Evolutionary conservation across 2,113 vertebrate species (phyloP).

Genomic region (Dicaeum eximium): DNA sequence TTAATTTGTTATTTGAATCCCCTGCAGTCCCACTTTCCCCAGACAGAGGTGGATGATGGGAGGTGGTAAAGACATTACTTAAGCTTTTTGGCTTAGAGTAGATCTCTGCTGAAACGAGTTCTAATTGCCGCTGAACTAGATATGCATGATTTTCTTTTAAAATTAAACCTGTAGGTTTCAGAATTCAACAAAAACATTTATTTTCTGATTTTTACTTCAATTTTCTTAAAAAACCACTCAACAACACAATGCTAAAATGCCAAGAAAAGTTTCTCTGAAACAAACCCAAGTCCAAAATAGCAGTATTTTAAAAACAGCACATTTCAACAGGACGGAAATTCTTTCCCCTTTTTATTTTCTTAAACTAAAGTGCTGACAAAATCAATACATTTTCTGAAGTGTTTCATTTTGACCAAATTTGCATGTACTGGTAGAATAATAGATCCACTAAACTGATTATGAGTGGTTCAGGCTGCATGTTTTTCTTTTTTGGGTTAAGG

Average conservation of each 20-base stretch:
- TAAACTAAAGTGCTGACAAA: constrained; percentile 1
- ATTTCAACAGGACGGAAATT: neutral
- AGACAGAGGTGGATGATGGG: neutral
- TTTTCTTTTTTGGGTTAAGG: neutral
- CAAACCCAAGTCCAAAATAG: neutral
- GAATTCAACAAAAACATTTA: neutral
- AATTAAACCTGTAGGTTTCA: neutral
- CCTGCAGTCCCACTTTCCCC: neutral
- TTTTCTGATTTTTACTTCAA: neutral
- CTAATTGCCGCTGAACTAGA: neutral
- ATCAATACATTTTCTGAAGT: neutral
- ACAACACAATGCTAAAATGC: neutral
- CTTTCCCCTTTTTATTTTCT: neutral
- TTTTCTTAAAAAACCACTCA: neutral
- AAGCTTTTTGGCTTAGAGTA: neutral
- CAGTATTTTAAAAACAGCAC: neutral
- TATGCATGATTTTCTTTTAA: neutral
- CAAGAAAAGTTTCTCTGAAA: neutral
- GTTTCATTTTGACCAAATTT: constrained; percentile 41
- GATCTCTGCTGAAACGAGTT: neutral
- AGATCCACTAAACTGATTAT: neutral
- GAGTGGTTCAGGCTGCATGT: neutral
- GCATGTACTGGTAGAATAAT: neutral
- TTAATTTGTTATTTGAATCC: constrained; percentile 53
- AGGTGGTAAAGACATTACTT: neutral